A percentile compares a stretch with the other conserved stretches of the same genome.
Conservation (phyloP, 2,797 vertebrate species). For the Sebastes taczanowskii region DNA sequence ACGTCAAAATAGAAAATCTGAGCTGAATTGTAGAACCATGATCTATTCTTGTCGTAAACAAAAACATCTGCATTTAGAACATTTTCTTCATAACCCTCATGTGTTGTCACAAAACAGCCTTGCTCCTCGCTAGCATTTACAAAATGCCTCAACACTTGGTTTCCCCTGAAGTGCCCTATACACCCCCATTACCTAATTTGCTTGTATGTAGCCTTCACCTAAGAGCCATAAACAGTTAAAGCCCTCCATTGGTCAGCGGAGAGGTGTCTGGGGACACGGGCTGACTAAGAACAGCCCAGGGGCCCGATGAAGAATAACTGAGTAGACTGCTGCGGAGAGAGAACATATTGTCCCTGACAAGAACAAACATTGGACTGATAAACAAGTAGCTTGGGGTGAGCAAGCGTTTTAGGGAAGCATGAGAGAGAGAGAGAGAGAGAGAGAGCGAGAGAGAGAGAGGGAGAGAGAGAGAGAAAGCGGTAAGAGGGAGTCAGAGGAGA, state of each 20-base stretch:
- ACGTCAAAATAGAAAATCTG: not conserved
- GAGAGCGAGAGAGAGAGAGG: not conserved
- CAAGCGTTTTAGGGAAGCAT: conserved; percentile 57
- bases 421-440: conserved; percentile 15
- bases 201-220: conserved; percentile 31
- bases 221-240: conserved; percentile 70
- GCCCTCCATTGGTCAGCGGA: conserved; percentile 62
- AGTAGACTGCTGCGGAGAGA: conserved; percentile 59
- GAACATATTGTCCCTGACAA: conserved; percentile 76
- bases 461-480: conserved; percentile 5
- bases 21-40: not conserved
- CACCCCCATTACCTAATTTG: conserved; percentile 43
- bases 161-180: conserved; percentile 20
- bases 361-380: conserved; percentile 74
- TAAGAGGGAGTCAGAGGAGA: conserved; percentile 37
- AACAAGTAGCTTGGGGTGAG: conserved; percentile 71
- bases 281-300: conserved; percentile 71
- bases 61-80: not conserved
- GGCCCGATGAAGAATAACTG: conserved; percentile 68
- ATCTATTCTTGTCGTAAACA: not conserved
- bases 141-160: conserved; percentile 43
- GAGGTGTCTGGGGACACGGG: conserved; percentile 67
- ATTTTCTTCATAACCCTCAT: not conserved
- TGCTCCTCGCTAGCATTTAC: not conserved
- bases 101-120: conserved; percentile 7